These are phyloP conservation scores for Notodonta dromedarius DNA, from an alignment of 2,888 invertebrate genomes.

Conservation along the genomic window DNA sequence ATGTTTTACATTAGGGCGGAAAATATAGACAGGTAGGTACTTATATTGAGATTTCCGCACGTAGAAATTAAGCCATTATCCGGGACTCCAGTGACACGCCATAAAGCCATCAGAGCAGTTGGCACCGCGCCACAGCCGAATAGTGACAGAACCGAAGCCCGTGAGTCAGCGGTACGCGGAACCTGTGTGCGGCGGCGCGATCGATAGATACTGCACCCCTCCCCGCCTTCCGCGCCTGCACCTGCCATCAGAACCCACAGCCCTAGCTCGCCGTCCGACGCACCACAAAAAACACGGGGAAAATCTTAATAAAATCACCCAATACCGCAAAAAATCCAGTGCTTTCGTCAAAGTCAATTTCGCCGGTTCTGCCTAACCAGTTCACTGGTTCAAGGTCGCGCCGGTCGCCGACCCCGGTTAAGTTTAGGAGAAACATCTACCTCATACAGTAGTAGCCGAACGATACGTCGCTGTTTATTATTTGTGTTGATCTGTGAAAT, in stretches of 20 bases:
- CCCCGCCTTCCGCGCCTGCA: constrained; percentile 53
- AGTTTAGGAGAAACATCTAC: constrained; percentile 49
- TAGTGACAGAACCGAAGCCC: constrained; percentile 60
- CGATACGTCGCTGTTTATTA: constrained; percentile 51
- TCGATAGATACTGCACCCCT: constrained; percentile 76
- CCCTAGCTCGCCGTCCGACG: constrained; percentile 52
- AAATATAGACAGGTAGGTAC: constrained; percentile 10
- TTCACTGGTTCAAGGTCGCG: constrained; percentile 68
- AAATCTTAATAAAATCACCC: constrained; percentile 43
- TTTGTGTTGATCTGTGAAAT: constrained; percentile 54
- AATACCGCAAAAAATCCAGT: constrained; percentile 43
- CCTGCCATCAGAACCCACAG: constrained; percentile 57
- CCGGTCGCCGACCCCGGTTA: constrained; percentile 56
- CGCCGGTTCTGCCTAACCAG: constrained; percentile 36
- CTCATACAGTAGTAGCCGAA: constrained; percentile 53
- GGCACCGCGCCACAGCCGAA: constrained; percentile 70
- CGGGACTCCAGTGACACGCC: constrained; percentile 57
- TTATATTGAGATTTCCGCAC: constrained; percentile 23
- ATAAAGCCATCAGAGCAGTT: constrained; percentile 65
- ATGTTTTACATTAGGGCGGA: too few relatives aligned
- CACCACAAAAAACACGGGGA: constrained; percentile 46
- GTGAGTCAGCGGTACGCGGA: constrained; percentile 73
- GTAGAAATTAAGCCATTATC: constrained; percentile 62
- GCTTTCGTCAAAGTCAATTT: constrained; percentile 50
- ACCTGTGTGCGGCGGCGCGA: constrained; percentile 75